A percentile compares a stretch with the other conserved stretches of the same genome.
Conservation (phyloP, 2,113 vertebrate species). For the Nibea albiflora region DNA sequence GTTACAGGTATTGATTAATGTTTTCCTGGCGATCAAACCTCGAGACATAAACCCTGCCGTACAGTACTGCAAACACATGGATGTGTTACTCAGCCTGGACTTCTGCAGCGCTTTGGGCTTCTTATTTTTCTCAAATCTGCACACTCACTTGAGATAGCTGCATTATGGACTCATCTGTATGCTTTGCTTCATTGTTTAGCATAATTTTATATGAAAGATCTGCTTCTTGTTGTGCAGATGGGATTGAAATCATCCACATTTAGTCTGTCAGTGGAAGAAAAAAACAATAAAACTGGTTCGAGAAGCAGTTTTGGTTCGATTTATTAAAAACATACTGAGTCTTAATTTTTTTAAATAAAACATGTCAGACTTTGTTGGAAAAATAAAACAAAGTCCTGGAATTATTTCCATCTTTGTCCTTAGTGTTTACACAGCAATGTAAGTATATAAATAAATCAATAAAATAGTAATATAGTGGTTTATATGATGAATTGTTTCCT, state of each 20-base stretch:
- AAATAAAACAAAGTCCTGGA: background rate
- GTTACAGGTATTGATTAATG: background rate
- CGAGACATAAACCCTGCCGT: background rate
- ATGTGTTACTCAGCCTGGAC: constrained; percentile 1
- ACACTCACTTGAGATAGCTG: constrained; percentile 9
- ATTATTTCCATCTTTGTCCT: background rate
- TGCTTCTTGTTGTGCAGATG: background rate
- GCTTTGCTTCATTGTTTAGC: background rate
- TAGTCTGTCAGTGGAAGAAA: background rate
- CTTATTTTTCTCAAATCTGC: constrained; percentile 1
- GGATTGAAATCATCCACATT: background rate
- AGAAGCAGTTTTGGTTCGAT: too few species aligned
- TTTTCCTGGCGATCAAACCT: background rate
- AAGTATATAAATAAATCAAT: background rate
- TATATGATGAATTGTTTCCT: background rate
- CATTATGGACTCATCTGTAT: background rate
- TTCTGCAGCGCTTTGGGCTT: background rate
- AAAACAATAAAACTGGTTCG: background rate
- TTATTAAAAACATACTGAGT: too few species aligned
- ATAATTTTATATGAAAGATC: background rate
- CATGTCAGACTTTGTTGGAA: background rate
- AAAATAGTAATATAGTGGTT: background rate
- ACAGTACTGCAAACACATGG: background rate
- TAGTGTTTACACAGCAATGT: background rate
- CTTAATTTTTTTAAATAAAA: background rate